Base-by-base conservation (phyloP, 2,888 invertebrate genomes). In the Apoderus coryli region DNA sequence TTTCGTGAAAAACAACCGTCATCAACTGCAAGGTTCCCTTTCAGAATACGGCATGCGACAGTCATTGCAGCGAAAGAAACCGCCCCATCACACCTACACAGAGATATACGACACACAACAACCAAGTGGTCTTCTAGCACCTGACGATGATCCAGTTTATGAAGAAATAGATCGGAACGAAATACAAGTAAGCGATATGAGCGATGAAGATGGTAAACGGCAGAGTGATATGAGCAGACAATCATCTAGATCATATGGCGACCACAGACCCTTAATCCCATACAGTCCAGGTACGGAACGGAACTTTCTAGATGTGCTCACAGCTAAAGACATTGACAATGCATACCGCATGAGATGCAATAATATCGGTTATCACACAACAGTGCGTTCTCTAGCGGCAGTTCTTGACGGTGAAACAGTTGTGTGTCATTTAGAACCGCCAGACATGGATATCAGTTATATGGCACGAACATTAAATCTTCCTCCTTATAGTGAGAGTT, bases 331-430 rank as follows among this genome's bases (percentile, higher is more conserved):
- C 28, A 43, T 50, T 31, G 46, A 48, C 29, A 49, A 54, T 34
- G 29, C 36, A 14, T 39, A 39, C 23, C 31, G 37, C 16, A 11
- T 39, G 27, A 32, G 39, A 11, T 69, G 67, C 39, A 60, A 63
- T 1, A 43, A 63, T 40, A 67, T 67, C 31, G 57, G 66, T 33
- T 49, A 57, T 30, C 64, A 65, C 38, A 64, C 67, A 35, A 62
- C 67, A 34, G 67, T 68, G 56, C 57, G 71, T 38, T 69, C 71
- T 5, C 44, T 72, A 40, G 77, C 85, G 14, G 85, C 85, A 9
- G 85, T 85, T 37, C 62, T 85, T 31, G 81, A 85, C 52, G 84
- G 85, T 25, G 77, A 80, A 48, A 84, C 84, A 36, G 85, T 86
- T 35, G 80, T 85, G 34, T 85, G 85, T 57, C 84, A 84, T 53